A percentile compares a stretch with the other conserved stretches of the same genome.
phyloP scores from a whole-genome alignment of 2,888 invertebrate genomes.

The Dioctria rufipes region DNA sequence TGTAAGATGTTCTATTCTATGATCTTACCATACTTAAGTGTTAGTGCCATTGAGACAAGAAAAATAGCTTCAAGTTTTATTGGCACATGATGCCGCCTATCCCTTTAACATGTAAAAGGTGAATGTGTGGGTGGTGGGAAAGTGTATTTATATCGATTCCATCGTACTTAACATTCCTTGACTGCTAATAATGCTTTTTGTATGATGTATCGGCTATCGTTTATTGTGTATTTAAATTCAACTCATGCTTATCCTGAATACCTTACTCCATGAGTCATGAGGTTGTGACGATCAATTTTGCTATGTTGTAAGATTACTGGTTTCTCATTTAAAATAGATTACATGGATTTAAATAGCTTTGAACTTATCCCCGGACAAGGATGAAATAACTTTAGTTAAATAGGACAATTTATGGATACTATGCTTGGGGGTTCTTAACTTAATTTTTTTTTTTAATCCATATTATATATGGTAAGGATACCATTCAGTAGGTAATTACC shows the following conservation, averaged over 20 bases:
- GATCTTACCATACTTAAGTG: neutral
- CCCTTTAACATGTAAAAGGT: conserved; percentile 22
- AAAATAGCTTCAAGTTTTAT: conserved; percentile 54
- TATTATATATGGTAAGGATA: too few species aligned
- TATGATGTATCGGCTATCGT: conserved; percentile 54
- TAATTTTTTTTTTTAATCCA: too few species aligned
- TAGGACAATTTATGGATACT: too few species aligned
- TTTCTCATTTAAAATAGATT: conserved; percentile 40
- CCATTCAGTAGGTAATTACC: too few species aligned
- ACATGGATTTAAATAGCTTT: conserved; percentile 25
- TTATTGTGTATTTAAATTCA: conserved; percentile 56
- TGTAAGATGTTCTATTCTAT: too few species aligned
- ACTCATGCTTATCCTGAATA: conserved; percentile 51
- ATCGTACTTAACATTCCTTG: conserved; percentile 45
- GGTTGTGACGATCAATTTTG: conserved; percentile 11
- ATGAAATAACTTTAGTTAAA: too few species aligned
- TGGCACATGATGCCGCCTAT: conserved; percentile 51
- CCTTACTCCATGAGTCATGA: neutral
- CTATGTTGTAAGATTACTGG: neutral
- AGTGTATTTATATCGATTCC: conserved; percentile 13
- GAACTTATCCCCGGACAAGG: conserved; percentile 24
- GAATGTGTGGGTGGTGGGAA: neutral
- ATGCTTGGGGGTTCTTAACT: too few species aligned
- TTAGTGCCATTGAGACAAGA: conserved; percentile 20
- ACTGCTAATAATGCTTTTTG: conserved; percentile 17